Base-by-base conservation (phyloP, 2,113 vertebrate species). In the Pangasianodon gigas region DNA sequence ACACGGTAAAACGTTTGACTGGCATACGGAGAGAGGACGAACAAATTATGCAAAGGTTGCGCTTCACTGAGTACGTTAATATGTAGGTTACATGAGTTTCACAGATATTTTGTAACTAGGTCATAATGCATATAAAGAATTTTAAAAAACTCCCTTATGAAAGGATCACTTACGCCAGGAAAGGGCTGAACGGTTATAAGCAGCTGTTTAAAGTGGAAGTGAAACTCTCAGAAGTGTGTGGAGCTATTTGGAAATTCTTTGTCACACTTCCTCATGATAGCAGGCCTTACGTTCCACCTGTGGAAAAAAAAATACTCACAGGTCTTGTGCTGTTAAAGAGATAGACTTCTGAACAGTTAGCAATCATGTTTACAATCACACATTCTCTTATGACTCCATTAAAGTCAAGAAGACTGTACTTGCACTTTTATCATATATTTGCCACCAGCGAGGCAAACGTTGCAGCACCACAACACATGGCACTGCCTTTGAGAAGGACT, bases 251-350 rank as follows among this genome's bases (percentile, higher is more conserved):
- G 86, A 90, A 84, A 90, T 11, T 67, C 24, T 65, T 32, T 26
- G 69, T 90, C 89, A 88, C 69, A 80, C 82, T 90, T 88, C 81
- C 71, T 85, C 71, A 58, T 69, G 5, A 84, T 44, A 67, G 62
- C 32, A 79, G 29, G n/a, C 9, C 41, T 89, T 60, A 24, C 5
- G 24, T 44, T 32, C 16, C 18, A 85, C 44, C 29, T 52, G 83
- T 26, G 84, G 56, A 67, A 79, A 88, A 48, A 80, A 83, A 82
- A 52, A 6, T 14, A 10, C 10, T 37, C n/a, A 74, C 32, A 69
- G 54, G 29, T 18, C 26, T 62, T n/a, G 46, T 51, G 26, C 6
- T 46, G 75, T 46, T 79, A 79, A 77, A 46, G 24, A 46, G 41
- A 21, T 9, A 44, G 6, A 7, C 41, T 14, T 79, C 10, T 21